Evolutionary conservation across 2,888 invertebrate species (phyloP), one percentile per base, ranked within the genome.

Genomic region (Amblyjoppa proteus): DNA sequence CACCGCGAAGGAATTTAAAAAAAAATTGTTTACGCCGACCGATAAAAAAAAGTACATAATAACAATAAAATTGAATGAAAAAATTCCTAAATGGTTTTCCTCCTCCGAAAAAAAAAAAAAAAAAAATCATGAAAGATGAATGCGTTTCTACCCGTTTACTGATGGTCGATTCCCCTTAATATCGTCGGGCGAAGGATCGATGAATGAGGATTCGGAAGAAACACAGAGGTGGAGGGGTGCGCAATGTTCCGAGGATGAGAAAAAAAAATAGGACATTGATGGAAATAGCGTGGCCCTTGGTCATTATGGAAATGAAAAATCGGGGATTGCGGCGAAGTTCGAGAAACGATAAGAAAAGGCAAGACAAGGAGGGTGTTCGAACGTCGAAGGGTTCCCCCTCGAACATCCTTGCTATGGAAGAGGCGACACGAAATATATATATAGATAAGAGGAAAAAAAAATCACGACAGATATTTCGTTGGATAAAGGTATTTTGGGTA

Each of bases 301-400:
- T 81, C 77, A 75, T 84, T 84, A 84, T 76, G 80, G 76, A 79
- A 73, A 85, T 79, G 79, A 70, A 69, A 38, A 53, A 41, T 71
- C 68, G 34, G 56, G 80, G 51, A 25, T 58, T 28, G 71, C 38
- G 13, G 45, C 34, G 68, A 51, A 70, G 38, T 9, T 64, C 28
- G 56, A 73, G 73, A 49, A 34, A 83, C 61, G 73, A 73, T 83
- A 71, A 53, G 70, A 75, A 56, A 38, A 58, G 51, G 25, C 41
- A 49, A 53, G 31, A 45, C n/a, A 16, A 16, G 31, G 34, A 20
- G 31, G n/a, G 49, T 2, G 45, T 61, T 13, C 31, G 31, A 0
- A 7, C 16, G n/a, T 34, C 16, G 38, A 34, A 64, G 64, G 64
- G 34, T 31, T 13, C 16, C 31, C 28, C 61, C 61, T 34, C 34